phyloP scores from a whole-genome alignment of 2,797 vertebrate genomes.

The Avahi laniger region DNA sequence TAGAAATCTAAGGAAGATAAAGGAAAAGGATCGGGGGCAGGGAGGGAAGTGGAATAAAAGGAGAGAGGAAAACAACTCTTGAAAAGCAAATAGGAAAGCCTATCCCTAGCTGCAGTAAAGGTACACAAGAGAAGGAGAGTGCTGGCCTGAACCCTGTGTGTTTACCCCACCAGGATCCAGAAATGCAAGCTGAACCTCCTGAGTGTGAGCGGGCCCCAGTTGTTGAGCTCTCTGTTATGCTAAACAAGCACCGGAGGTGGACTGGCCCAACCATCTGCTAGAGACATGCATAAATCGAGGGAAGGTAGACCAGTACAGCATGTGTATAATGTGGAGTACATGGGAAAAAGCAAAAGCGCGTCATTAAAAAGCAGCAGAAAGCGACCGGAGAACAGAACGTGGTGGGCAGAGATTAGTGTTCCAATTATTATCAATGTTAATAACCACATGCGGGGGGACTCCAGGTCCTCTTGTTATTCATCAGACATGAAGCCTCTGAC shows the following conservation, averaged over 20 bases:
- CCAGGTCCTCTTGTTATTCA: conserved; percentile 60
- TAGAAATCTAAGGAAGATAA: not conserved
- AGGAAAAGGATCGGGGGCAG: not conserved
- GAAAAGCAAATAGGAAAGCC: conserved; percentile 42
- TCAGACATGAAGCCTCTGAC: conserved; percentile 20
- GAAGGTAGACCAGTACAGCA: conserved; percentile 67
- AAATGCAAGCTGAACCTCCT: conserved; percentile 55
- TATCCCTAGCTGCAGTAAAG: not conserved
- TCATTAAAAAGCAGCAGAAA: conserved; percentile 72
- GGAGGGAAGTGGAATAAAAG: not conserved
- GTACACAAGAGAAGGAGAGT: conserved; percentile 19
- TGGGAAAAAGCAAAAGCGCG: conserved; percentile 63
- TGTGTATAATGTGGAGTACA: conserved; percentile 60
- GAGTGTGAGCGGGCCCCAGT: conserved; percentile 35
- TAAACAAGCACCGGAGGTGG: conserved; percentile 74
- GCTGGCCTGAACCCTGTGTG: not conserved
- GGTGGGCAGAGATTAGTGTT: conserved; percentile 60
- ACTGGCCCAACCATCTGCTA: conserved; percentile 78
- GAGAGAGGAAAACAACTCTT: conserved; percentile 5
- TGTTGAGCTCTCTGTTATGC: conserved; percentile 75
- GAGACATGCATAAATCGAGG: conserved; percentile 73
- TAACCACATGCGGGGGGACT: conserved; percentile 48
- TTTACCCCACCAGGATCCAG: conserved; percentile 62
- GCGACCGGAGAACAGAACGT: conserved; percentile 35
- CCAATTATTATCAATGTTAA: conserved; percentile 71